Evolutionary conservation across 2,888 invertebrate species (phyloP).

Genomic region (Tetropium fuscum): DNA sequence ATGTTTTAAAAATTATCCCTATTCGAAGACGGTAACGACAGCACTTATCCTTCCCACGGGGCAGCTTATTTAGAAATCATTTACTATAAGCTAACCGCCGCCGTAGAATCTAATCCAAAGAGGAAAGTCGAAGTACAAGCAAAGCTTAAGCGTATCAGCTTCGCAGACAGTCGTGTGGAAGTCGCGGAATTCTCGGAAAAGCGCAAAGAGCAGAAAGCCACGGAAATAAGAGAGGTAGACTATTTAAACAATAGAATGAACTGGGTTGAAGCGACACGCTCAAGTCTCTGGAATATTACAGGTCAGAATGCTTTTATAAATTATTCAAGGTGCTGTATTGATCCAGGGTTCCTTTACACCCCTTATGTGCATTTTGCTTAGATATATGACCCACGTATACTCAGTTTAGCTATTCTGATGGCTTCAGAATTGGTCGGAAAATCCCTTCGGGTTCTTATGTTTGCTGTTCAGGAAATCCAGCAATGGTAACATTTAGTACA

Average conservation of each 20-base stretch:
- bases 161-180: slow-evolving; percentile 9
- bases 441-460: too few species aligned
- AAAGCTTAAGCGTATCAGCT: slow-evolving; percentile 24
- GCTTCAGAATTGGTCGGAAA: neutral
- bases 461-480: too few species aligned
- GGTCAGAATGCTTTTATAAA: slow-evolving; percentile 65
- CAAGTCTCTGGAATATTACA: slow-evolving; percentile 59
- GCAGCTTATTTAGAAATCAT: slow-evolving; percentile 28
- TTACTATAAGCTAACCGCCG: slow-evolving; percentile 24
- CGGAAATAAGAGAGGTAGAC: slow-evolving; percentile 50
- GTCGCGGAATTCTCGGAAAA: slow-evolving; percentile 38
- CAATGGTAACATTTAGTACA: too few species aligned
- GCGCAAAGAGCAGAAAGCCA: slow-evolving; percentile 32
- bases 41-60: slow-evolving; percentile 13
- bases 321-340: slow-evolving; percentile 65
- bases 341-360: slow-evolving; percentile 62
- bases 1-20: too few species aligned
- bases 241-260: slow-evolving; percentile 57
- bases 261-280: slow-evolving; percentile 53
- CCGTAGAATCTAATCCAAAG: slow-evolving; percentile 23
- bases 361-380: slow-evolving; percentile 44
- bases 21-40: slow-evolving; percentile 1
- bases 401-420: neutral
- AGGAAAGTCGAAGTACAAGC: slow-evolving; percentile 18
- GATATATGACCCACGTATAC: slow-evolving; percentile 12